Conservation (phyloP, 2,888 invertebrate genomes). For the Uropetala carovei region DNA sequence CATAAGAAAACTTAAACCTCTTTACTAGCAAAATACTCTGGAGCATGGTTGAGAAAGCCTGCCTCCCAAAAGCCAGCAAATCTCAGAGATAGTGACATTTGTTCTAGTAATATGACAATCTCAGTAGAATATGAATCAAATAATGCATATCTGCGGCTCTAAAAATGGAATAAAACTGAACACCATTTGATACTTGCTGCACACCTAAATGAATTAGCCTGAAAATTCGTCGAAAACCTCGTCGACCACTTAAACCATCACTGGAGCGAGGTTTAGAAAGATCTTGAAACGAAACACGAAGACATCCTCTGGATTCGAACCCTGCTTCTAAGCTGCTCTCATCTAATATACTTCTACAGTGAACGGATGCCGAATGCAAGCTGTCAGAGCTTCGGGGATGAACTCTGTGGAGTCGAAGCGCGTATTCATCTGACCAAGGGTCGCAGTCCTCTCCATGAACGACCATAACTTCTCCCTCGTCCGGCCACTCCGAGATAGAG, state of each 20-base stretch:
- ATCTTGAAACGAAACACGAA: constrained; percentile 49
- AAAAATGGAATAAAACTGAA: too few relatives aligned
- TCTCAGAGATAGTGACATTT: background rate
- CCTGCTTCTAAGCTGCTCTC: constrained; percentile 41
- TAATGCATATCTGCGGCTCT: too few relatives aligned
- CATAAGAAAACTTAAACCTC: too few relatives aligned
- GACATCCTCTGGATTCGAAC: constrained; percentile 41
- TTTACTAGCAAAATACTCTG: too few relatives aligned
- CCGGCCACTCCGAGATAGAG: constrained; percentile 31
- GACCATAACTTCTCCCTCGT: constrained; percentile 50
- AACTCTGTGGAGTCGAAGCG: constrained; percentile 44
- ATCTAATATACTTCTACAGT: background rate
- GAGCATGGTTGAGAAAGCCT: too few relatives aligned
- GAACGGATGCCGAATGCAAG: background rate
- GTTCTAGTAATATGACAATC: background rate
- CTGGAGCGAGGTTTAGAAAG: constrained; percentile 32
- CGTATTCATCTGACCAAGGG: constrained; percentile 54
- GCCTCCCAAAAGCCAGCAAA: too few relatives aligned
- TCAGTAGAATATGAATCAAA: too few relatives aligned
- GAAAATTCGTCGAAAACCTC: constrained; percentile 29
- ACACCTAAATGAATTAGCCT: constrained; percentile 18
- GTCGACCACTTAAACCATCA: constrained; percentile 37
- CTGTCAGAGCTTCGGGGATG: constrained; percentile 20
- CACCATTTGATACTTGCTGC: background rate
- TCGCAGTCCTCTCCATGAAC: constrained; percentile 41